Evolutionary conservation across 2,113 vertebrate species (phyloP), one percentile per base, ranked within the genome.

Genomic region (Telmatochromis brichardi): DNA sequence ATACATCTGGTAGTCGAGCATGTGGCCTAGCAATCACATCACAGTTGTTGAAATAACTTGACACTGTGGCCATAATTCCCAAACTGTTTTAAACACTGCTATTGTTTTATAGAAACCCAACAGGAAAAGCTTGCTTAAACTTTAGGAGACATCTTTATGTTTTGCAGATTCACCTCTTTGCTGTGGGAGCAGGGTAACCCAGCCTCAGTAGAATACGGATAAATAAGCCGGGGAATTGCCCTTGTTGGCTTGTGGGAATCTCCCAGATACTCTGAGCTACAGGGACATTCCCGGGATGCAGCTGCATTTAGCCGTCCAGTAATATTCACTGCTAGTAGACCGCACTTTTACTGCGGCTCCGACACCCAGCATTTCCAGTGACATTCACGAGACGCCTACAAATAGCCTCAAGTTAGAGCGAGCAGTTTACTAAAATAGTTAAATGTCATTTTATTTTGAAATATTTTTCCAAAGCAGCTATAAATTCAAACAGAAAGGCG

Each of bases 251-350:
- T 92, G 88, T 94, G 95, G 95, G 95, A 94, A 94, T 94, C 92
- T 96, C 95, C 95, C 95, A 87, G 68, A 23, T 50, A 87, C 84
- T 92, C 86, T 47, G 57, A 83, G 89, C 91, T 93, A 90, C 86
- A 88, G 95, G 95, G 95, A 94, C 92, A 96, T 95, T 96, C 95
- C 95, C 93, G 88, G 89, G 50, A 90, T 50, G 82, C 93, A 93
- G 93, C 91, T 93, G 92, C 85, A 85, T 93, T 90, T 85, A 91
- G 83, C 53, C 17, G 4, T 85, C 88, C 60, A 63, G 88, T 90
- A 91, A 94, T 91, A 91, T 84, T 73, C 17, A 51, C 76, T 40
- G 53, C 65, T 76, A 63, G 81, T 76, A 83, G 80, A 65, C 86
- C 50, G 45, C 21, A n/a, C 15, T 60, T 80, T 45, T 26, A 65